Evolutionary conservation across 2,888 invertebrate species (phyloP), one percentile per base, ranked within the genome.

Genomic region (Pardosa pseudoannulata): DNA sequence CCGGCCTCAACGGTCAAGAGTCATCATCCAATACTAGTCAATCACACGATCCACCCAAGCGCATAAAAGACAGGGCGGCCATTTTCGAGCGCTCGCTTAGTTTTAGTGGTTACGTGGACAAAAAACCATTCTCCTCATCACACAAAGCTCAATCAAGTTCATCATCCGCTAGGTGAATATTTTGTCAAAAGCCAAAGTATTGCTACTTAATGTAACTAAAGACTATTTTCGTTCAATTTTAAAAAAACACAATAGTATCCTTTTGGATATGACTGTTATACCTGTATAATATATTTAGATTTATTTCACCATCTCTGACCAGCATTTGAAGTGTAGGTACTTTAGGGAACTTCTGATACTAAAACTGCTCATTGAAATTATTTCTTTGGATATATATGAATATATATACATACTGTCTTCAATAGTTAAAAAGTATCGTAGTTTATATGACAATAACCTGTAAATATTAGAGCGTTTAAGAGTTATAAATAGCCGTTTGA

Each of bases 21-120:
- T 68, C 73, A 46, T 62, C 67, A 74, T 28, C 65, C 3, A 36
- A 75, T 71, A n/a, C 79, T 80, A 79, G 79, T 80, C 79, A 79
- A 50, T 62, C 36, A 3, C 68, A 71, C 36, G 79, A 70, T 27
- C 79, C 79, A 16, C 83, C 79, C 31, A 85, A 71, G 62, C 65
- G 80, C 23, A 79, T 88, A 2, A 39, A 75, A 23, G 88, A 88
- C 46, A 74, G 88, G 39, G 88, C 83, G 27, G 88, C 88, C 41
- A 72, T 88, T 41, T 88, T 88, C 9, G 88, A 88, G 73, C 74
- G 86, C 32, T 87, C 86, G 1, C 31, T 87, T 62, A 87, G 86
- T 62, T 87, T 87, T 27, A 79, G 79, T 65, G 86, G 86, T 64
- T 70, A 32, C 19, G 23, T 19, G 32, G 79, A 86, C 50, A 71